Percentiles rank a stretch among this genome's conserved stretches.
These are phyloP conservation scores for Crematogaster levior DNA, from an alignment of 2,888 invertebrate species.

Conservation along the genomic window DNA sequence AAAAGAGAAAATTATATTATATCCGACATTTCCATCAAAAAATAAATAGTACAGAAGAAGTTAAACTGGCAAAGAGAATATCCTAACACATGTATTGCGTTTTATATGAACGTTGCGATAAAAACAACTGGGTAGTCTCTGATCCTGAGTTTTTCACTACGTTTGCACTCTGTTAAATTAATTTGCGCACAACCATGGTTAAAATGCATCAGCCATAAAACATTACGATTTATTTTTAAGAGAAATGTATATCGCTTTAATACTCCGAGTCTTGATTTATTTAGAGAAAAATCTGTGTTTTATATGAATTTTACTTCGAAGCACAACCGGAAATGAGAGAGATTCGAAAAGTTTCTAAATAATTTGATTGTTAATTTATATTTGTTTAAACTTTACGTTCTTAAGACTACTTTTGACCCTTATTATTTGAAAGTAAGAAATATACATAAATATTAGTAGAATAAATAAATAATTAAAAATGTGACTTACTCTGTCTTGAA, in stretches of 20 bases:
- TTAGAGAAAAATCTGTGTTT: background rate
- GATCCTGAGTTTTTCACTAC: background rate
- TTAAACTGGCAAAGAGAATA: constrained; percentile 40
- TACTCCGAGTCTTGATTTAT: constrained; percentile 25
- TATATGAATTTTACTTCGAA: constrained; percentile 1
- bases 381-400: background rate
- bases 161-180: constrained; percentile 40
- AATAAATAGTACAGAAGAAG: background rate
- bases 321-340: background rate
- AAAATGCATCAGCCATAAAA: constrained; percentile 37
- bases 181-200: constrained; percentile 43
- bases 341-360: background rate
- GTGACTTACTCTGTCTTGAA: background rate
- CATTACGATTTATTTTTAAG: constrained; percentile 33
- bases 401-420: background rate
- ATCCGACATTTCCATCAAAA: background rate
- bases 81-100: background rate
- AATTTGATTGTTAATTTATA: background rate
- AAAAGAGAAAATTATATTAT: background rate
- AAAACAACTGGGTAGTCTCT: constrained; percentile 14
- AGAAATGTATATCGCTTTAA: background rate
- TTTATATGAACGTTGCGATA: background rate
- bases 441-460: background rate
- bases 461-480: background rate
- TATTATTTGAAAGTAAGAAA: background rate